Conservation (phyloP, 2,888 invertebrate genomes). For the Hybos culiciformis region DNA sequence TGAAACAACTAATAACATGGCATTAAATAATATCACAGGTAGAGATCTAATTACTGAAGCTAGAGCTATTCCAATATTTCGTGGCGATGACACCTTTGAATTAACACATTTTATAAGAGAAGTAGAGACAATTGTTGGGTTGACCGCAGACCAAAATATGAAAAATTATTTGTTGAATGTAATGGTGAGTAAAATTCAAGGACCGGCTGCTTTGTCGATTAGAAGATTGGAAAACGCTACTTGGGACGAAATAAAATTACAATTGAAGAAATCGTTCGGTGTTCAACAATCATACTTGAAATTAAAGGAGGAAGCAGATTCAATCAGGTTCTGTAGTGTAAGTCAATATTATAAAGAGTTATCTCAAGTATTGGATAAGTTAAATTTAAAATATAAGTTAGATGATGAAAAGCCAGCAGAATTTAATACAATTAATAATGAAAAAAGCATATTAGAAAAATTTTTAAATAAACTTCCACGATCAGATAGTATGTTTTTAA, state of each 20-base stretch:
- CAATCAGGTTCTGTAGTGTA: not conserved
- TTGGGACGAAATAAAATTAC: not conserved
- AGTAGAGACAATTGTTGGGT: not conserved
- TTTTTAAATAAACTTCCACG: slow-evolving; percentile 1
- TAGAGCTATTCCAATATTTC: not conserved
- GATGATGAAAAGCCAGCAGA: not conserved
- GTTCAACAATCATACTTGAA: not conserved
- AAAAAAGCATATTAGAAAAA: slow-evolving; percentile 2
- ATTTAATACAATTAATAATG: slow-evolving; percentile 1
- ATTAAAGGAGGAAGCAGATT: slow-evolving; percentile 4
- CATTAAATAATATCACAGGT: not conserved
- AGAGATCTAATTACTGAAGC: not conserved
- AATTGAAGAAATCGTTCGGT: slow-evolving; percentile 3
- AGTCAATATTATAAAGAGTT: slow-evolving; percentile 3
- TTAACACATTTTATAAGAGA: not conserved
- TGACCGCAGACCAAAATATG: not conserved
- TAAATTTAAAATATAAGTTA: slow-evolving; percentile 4
- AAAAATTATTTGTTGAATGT: not conserved
- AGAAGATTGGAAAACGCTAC: not conserved
- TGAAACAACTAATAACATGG: not conserved
- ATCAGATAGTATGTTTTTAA: slow-evolving; percentile 2
- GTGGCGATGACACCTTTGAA: not conserved
- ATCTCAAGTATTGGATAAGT: slow-evolving; percentile 2
- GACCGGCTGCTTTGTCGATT: not conserved
- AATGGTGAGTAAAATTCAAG: not conserved